Conservation (phyloP, 2,888 invertebrate species). For the Acanthoscelides obtectus region DNA sequence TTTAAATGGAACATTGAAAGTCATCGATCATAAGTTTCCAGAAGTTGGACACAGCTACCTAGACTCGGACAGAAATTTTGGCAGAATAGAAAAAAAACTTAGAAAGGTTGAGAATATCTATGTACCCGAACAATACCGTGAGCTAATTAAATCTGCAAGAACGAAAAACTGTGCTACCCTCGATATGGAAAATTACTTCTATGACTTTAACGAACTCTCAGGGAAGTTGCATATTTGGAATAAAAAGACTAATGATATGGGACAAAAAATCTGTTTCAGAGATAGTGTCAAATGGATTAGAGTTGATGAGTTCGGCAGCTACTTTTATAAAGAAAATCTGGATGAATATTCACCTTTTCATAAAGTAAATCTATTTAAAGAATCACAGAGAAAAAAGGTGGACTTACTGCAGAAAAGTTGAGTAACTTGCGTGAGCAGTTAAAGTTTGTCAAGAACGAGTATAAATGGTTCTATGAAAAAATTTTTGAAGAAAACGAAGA, state of each 20-base stretch:
- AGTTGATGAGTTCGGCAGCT: not conserved
- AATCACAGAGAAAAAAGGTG: not conserved
- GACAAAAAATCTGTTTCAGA: not conserved
- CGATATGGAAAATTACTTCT: not conserved
- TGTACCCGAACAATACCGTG: not conserved
- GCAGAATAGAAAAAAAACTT: conserved; percentile 32
- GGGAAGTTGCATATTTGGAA: not conserved
- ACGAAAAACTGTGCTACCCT: not conserved
- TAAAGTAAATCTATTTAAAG: not conserved
- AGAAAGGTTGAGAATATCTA: conserved; percentile 4
- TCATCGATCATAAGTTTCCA: not conserved
- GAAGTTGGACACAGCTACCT: conserved; percentile 35
- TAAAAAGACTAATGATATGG: not conserved
- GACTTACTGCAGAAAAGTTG: not conserved
- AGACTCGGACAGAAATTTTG: conserved; percentile 37
- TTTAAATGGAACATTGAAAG: not conserved
- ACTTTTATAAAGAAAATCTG: not conserved
- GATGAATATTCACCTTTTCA: not conserved
- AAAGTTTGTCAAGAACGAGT: not conserved
- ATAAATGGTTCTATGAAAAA: not conserved
- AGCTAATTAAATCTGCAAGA: not conserved
- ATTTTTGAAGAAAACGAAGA: not conserved
- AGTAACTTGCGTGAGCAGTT: not conserved
- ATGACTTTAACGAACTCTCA: not conserved
- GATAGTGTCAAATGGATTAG: not conserved